Base-by-base conservation (phyloP, 2,797 vertebrate species). In the Sebastes oblongus region DNA sequence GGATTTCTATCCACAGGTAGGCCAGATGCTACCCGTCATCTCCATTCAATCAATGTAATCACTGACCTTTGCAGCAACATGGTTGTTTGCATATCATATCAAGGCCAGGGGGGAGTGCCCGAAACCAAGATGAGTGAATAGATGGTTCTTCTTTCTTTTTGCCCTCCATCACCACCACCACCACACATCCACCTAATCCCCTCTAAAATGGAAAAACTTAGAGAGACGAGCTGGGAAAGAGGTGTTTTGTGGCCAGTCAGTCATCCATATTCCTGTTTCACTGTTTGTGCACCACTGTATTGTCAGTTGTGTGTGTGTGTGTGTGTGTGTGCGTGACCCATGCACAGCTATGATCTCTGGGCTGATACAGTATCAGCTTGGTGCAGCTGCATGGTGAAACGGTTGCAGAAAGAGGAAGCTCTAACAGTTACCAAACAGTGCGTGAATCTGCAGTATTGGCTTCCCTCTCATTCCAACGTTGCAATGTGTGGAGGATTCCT, bases 1-100 rank as follows among this genome's bases (percentile, higher is more conserved):
- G 82, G 83, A 71, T 88, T 86, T 91, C 82, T 88, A 82, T 92
- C 88, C 90, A 93, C 92, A 93, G 91, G 92, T 93, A 92, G 77
- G 77, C 90, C 92, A 94, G 93, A 93, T 93, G 94, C 92, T 93
- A 77, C 89, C 91, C 93, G 94, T 93, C 93, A 92, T 90, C 86
- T 84, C 89, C 81, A 82, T 85, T 93, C 93, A 91, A 86, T 93
- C 94, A 91, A 59, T 88, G 82, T 87, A 84, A 88, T 91, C 92
- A 85, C 79, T 93, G 94, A 94, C 94, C 94, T 94, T 94, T 93
- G 82, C 85, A 83, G 76, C 25, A 92, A 90, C 90, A 88, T 82
- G 88, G 72, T 66, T 92, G 91, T 92, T 91, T 93, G 89, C 84
- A 87, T 92, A 78, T 86, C 3, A 76, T 72, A 81, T 85, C 78